Percentiles rank a stretch among this genome's conserved stretches.
Conservation (phyloP, 1,140 invertebrate genomes). For the Sesamia nonagrioides region DNA sequence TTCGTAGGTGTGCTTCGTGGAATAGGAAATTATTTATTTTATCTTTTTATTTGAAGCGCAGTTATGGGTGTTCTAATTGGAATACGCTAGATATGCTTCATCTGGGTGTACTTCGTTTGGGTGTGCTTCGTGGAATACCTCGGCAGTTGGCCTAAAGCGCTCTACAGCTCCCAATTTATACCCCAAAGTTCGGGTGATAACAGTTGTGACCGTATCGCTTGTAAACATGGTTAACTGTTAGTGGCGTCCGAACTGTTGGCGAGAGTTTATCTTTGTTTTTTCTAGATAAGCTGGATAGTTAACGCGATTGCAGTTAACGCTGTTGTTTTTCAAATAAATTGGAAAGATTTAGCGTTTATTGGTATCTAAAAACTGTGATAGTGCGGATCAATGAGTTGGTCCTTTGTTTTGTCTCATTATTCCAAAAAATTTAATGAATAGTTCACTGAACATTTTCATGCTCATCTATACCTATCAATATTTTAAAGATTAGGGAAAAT, state of each 20-base stretch:
- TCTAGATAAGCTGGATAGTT: constrained; percentile 24
- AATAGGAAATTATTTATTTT: no score
- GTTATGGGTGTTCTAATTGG: no score
- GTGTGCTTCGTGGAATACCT: no score
- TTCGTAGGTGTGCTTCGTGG: no score
- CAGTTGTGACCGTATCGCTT: constrained; percentile 34
- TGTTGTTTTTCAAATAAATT: constrained; percentile 27
- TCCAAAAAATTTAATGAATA: no score
- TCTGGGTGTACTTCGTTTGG: no score
- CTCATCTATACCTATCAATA: no score
- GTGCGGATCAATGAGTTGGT: background rate
- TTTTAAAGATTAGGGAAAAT: no score
- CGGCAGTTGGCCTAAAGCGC: background rate
- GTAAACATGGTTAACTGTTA: constrained; percentile 46
- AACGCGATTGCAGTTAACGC: constrained; percentile 8
- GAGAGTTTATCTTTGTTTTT: constrained; percentile 38
- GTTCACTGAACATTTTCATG: no score
- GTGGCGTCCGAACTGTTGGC: constrained; percentile 1
- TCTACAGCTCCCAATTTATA: constrained; percentile 6
- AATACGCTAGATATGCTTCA: no score
- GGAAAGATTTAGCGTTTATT: constrained; percentile 16
- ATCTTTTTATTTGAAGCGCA: no score
- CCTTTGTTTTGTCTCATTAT: background rate
- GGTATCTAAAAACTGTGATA: background rate
- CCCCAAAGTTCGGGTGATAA: constrained; percentile 36